Conservation (phyloP, 2,113 vertebrate genomes). For the Gambusia holbrooki region DNA sequence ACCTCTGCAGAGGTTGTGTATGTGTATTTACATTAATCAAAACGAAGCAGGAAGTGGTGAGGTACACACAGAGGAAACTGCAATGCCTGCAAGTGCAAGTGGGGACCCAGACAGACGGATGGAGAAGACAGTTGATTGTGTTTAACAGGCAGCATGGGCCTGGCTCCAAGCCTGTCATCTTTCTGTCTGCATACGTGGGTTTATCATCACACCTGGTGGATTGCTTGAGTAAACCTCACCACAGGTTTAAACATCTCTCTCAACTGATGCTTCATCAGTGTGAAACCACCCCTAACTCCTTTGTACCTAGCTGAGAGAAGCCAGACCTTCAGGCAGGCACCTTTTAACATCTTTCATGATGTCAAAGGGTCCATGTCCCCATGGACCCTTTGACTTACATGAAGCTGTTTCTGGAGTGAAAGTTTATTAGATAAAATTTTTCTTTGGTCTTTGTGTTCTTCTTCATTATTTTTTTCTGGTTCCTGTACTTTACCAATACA, state of each 20-base stretch:
- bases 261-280: neutral
- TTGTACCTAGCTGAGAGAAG: neutral
- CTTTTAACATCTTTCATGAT: neutral
- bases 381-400: too few species aligned
- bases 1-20: conserved; percentile 30
- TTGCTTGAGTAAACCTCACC: conserved; percentile 2
- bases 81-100: conserved; percentile 54
- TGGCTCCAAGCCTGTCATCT: conserved; percentile 40
- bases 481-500: too few species aligned
- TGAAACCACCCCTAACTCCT: neutral
- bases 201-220: conserved; percentile 47
- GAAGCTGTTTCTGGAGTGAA: too few species aligned
- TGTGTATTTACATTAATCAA: conserved; percentile 27
- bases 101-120: conserved; percentile 33
- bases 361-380: too few species aligned
- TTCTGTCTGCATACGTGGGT: conserved; percentile 41
- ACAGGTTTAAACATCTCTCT: neutral
- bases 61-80: conserved; percentile 22
- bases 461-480: neutral
- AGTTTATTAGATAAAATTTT: neutral
- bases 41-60: conserved; percentile 48
- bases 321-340: neutral
- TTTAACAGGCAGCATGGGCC: conserved; percentile 50
- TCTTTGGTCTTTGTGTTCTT: neutral
- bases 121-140: conserved; percentile 56